Conservation (phyloP, 2,888 invertebrate genomes). For the Parascotia fuliginaria region DNA sequence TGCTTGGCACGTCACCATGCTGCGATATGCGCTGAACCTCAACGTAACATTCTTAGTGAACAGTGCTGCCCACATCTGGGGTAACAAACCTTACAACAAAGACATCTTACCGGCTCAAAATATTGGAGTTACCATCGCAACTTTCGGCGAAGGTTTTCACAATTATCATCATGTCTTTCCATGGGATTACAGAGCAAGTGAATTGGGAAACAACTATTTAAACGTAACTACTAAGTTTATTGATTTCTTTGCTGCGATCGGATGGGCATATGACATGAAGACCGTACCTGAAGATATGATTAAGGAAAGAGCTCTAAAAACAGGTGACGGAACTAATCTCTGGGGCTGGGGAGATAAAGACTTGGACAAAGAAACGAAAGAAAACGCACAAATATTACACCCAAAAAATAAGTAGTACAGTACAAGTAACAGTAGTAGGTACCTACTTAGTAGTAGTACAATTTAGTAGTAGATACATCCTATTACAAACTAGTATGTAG, state of each 20-base stretch:
- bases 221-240: constrained; percentile 59
- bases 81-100: constrained; percentile 75
- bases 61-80: constrained; percentile 86
- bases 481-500: too few species aligned
- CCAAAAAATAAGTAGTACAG: too few species aligned
- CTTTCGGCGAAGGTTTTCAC: constrained; percentile 64
- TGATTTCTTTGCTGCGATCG: constrained; percentile 59
- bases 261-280: constrained; percentile 65
- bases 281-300: constrained; percentile 48
- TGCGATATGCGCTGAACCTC: constrained; percentile 85
- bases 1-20: constrained; percentile 71
- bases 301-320: constrained; percentile 42
- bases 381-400: constrained; percentile 3
- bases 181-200: constrained; percentile 63
- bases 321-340: constrained; percentile 57
- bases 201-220: constrained; percentile 57
- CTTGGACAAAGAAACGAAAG: constrained; percentile 18
- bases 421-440: too few species aligned
- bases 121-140: constrained; percentile 32
- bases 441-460: too few species aligned
- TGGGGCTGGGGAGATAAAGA: constrained; percentile 45
- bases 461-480: too few species aligned
- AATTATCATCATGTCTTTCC: constrained; percentile 65
- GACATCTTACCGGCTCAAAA: constrained; percentile 53
- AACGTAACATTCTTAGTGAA: constrained; percentile 89